phyloP scores from a whole-genome alignment of 2,888 invertebrate genomes.

The Phortica okadai region DNA sequence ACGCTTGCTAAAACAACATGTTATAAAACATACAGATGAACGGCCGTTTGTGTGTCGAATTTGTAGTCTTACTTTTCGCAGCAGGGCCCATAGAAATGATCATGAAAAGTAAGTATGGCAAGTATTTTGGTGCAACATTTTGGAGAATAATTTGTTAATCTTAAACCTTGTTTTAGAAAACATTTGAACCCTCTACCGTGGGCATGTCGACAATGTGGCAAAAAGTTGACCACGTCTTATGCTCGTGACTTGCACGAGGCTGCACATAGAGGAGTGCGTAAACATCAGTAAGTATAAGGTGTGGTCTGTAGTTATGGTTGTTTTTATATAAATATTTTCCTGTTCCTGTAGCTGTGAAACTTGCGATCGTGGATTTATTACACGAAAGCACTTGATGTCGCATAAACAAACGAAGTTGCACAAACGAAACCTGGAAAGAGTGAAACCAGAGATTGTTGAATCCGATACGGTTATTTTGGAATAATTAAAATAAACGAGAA shows the following conservation, averaged over 20 bases:
- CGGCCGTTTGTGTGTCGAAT: slow-evolving; percentile 3
- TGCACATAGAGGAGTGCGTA: slow-evolving; percentile 2
- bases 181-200: slow-evolving; percentile 1
- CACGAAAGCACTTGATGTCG: neutral
- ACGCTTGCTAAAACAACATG: slow-evolving; percentile 1
- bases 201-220: neutral
- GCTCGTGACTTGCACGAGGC: neutral
- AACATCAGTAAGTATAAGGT: slow-evolving; percentile 7
- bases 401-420: neutral
- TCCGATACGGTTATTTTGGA: too few relatives aligned
- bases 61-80: slow-evolving; percentile 9
- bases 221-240: neutral
- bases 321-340: neutral
- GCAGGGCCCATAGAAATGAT: slow-evolving; percentile 3
- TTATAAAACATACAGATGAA: slow-evolving; percentile 5
- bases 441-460: neutral
- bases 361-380: slow-evolving; percentile 9
- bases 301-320: neutral
- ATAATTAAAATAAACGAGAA: too few relatives aligned
- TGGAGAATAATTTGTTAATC: neutral
- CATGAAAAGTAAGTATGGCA: neutral
- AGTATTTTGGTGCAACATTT: neutral
- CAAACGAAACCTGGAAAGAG: neutral
- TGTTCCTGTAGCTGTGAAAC: neutral
- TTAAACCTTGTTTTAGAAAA: slow-evolving; percentile 2